Percentiles rank a stretch among this genome's conserved stretches.
phyloP scores from a whole-genome alignment of 2,888 invertebrate genomes.

The Petrolisthes cinctipes region DNA sequence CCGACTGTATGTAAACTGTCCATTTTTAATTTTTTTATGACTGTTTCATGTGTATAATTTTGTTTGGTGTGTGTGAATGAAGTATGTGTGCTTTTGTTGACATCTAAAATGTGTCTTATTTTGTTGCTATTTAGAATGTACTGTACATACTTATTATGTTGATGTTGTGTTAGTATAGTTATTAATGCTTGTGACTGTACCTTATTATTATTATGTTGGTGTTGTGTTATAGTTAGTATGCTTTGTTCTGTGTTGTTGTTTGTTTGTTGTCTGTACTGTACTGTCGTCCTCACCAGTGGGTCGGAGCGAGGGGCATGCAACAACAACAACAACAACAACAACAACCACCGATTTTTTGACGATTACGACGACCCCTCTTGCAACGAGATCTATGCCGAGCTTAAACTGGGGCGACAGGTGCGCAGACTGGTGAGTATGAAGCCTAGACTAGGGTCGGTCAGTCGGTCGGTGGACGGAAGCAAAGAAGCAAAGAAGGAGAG shows the following conservation, averaged over 20 bases:
- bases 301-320: neutral
- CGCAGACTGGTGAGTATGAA: neutral
- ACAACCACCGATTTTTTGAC: neutral
- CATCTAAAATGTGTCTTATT: too few relatives aligned
- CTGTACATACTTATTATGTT: too few relatives aligned
- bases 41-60: too few relatives aligned
- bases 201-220: neutral
- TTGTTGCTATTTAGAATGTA: too few relatives aligned
- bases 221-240: neutral
- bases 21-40: too few relatives aligned
- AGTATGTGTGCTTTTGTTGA: too few relatives aligned
- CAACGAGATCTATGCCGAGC: conserved; percentile 18
- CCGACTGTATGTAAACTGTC: too few relatives aligned
- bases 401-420: neutral
- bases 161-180: too few relatives aligned
- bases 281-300: neutral
- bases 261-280: neutral
- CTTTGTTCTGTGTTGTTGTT: conserved; percentile 15
- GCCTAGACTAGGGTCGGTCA: too few relatives aligned
- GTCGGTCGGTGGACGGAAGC: neutral
- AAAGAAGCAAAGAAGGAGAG: neutral
- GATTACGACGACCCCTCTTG: neutral
- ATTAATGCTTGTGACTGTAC: neutral
- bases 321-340: neutral
- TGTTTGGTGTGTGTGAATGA: too few relatives aligned